These are phyloP conservation scores for Minunthozetes semirufus DNA, from an alignment of 2,888 invertebrate genomes.

Conservation along the genomic window DNA sequence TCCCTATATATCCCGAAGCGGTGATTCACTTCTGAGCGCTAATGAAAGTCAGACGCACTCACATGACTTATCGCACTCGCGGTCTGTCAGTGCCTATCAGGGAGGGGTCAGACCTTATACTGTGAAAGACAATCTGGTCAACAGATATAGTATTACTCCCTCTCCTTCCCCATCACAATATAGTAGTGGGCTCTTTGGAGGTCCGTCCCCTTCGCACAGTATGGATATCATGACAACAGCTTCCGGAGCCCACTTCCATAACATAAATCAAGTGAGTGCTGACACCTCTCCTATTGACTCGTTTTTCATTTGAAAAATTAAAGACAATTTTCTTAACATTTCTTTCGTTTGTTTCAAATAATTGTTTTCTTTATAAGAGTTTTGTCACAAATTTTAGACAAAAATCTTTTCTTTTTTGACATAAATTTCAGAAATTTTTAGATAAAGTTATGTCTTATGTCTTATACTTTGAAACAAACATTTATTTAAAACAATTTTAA, in stretches of 20 bases:
- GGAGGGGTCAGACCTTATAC: constrained; percentile 33
- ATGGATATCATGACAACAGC: constrained; percentile 40
- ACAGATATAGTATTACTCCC: constrained; percentile 42
- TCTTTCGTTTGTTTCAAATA: no score
- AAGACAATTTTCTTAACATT: no score
- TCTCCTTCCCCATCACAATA: constrained; percentile 48
- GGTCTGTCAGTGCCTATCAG: constrained; percentile 38
- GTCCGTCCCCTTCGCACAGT: constrained; percentile 44
- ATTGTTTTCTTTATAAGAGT: no score
- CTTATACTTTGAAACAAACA: no score
- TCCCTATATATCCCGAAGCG: constrained; percentile 55
- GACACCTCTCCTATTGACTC: neutral
- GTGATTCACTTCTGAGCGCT: constrained; percentile 52
- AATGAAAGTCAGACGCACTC: constrained; percentile 44
- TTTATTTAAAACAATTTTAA: no score
- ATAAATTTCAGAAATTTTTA: no score
- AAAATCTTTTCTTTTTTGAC: no score
- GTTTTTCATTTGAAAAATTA: no score
- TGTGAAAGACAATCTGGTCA: constrained; percentile 40
- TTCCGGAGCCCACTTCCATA: constrained; percentile 41
- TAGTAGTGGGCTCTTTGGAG: constrained; percentile 48
- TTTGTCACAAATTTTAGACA: no score
- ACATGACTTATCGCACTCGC: constrained; percentile 39
- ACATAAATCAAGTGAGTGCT: neutral
- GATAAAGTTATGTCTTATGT: no score